Evolutionary conservation across 1,140 invertebrate species (phyloP), one percentile per base, ranked within the genome.

Genomic region (Tenebrio molitor): DNA sequence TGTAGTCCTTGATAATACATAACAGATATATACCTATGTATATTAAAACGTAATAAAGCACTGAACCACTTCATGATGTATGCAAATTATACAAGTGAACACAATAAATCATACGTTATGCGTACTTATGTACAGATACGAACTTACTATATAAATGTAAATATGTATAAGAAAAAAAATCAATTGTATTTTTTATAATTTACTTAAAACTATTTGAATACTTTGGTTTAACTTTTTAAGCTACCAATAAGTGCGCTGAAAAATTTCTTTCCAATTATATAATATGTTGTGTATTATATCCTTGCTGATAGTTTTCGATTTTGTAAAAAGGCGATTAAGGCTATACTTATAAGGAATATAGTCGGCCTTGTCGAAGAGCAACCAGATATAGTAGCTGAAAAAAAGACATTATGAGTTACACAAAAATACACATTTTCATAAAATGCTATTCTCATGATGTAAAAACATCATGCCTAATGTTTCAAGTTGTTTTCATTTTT

Each of bases 161-260:
- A 58, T 29, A 12, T 58, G 15, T 58, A n/a, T n/a, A n/a, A n/a
- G n/a, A n/a, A 29, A 21, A 58, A 65, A 25, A 39, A 65, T 19
- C 12, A 65, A 63, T 34, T 16, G 21, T 12, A 8, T 65, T 21
- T 63, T 65, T 65, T 39, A 65, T 65, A 65, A 65, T 39, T 65
- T 65, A 65, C 62, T 65, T 65, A 65, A 42, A 42, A 41, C 25
- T 65, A 65, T n/a, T 46, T 42, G 74, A 76, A 76, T 76, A 76
- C 75, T 76, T 76, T 76, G 75, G 75, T 76, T 74, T 73, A 69
- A 58, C 65, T 58, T 67, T 33, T 68, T 69, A 76, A 76, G 75
- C 73, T 76, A 74, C 73, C 70, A 21, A 69, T 42, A 68, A 66
- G 21, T 53, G 67, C 21, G 62, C 41, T 72, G 73, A 68, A 65